Percentiles rank a stretch among this genome's conserved stretches.
Evolutionary conservation across 2,113 vertebrate species (phyloP).

Genomic region (Perca schrenkii): DNA sequence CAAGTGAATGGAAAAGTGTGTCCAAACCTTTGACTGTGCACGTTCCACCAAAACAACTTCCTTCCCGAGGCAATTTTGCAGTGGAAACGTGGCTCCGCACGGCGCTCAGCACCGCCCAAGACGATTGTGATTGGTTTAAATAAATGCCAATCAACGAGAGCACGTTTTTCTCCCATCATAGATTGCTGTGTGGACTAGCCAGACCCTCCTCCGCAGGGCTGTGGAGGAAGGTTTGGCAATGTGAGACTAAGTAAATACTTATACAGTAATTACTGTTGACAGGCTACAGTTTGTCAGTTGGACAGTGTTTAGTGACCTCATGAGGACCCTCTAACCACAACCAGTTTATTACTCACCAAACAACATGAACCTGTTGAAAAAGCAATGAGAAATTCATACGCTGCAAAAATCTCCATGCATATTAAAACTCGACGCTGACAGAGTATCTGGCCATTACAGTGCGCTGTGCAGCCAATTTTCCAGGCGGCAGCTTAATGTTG

Average conservation of each 20-base stretch:
- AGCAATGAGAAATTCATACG: conserved; percentile 41
- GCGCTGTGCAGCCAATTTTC: conserved; percentile 60
- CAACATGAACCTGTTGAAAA: conserved; percentile 2
- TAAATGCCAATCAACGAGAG: too few species aligned
- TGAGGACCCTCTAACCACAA: conserved; percentile 29
- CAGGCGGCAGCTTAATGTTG: conserved; percentile 58
- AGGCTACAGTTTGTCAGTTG: conserved; percentile 7
- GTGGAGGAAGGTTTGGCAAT: too few species aligned
- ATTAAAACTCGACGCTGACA: conserved; percentile 64
- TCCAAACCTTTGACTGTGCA: too few species aligned
- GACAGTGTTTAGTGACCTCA: conserved; percentile 38
- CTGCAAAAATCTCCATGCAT: conserved; percentile 58
- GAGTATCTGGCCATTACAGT: conserved; percentile 44
- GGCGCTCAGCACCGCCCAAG: too few species aligned
- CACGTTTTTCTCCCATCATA: too few species aligned
- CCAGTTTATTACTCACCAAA: conserved; percentile 22
- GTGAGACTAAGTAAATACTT: not conserved
- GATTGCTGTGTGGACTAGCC: too few species aligned
- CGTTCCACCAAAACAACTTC: too few species aligned
- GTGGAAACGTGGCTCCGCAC: too few species aligned
- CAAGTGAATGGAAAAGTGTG: too few species aligned
- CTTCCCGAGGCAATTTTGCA: too few species aligned
- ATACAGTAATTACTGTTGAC: conserved; percentile 18
- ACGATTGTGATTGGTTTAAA: too few species aligned
- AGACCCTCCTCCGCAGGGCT: too few species aligned